These are phyloP conservation scores for Lydus trimaculatus DNA, from an alignment of 2,888 invertebrate species.

Conservation along the genomic window DNA sequence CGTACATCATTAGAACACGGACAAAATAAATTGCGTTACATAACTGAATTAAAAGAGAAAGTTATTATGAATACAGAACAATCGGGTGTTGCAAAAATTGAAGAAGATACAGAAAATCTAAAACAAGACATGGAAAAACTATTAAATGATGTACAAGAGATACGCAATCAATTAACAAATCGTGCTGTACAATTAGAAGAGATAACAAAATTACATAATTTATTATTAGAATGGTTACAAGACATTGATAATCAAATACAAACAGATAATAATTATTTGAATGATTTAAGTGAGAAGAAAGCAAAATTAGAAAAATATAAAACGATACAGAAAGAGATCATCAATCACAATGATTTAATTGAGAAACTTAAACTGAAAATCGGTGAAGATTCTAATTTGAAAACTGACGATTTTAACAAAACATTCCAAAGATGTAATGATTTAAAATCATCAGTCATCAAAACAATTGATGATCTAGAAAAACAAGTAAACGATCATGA, in stretches of 20 bases:
- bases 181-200: conserved; percentile 85
- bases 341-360: conserved; percentile 79
- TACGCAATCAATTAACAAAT: conserved; percentile 75
- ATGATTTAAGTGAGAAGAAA: conserved; percentile 91
- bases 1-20: conserved; percentile 94
- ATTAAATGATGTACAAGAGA: conserved; percentile 80
- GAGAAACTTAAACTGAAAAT: conserved; percentile 79
- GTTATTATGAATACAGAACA: conserved; percentile 93
- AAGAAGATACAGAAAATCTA: conserved; percentile 88
- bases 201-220: conserved; percentile 82
- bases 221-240: conserved; percentile 86
- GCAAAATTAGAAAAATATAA: conserved; percentile 88
- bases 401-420: conserved; percentile 71
- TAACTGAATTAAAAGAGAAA: conserved; percentile 89
- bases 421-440: conserved; percentile 76
- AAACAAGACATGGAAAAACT: conserved; percentile 92
- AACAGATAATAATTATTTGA: conserved; percentile 74
- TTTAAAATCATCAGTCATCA: conserved; percentile 70
- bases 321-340: conserved; percentile 82
- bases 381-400: conserved; percentile 65
- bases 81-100: conserved; percentile 85
- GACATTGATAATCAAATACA: conserved; percentile 87
- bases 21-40: conserved; percentile 83
- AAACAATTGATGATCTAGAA: conserved; percentile 76
- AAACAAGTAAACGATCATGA: conserved; percentile 87